Conservation (phyloP, 2,797 vertebrate species). For the Siniperca scherzeri region DNA sequence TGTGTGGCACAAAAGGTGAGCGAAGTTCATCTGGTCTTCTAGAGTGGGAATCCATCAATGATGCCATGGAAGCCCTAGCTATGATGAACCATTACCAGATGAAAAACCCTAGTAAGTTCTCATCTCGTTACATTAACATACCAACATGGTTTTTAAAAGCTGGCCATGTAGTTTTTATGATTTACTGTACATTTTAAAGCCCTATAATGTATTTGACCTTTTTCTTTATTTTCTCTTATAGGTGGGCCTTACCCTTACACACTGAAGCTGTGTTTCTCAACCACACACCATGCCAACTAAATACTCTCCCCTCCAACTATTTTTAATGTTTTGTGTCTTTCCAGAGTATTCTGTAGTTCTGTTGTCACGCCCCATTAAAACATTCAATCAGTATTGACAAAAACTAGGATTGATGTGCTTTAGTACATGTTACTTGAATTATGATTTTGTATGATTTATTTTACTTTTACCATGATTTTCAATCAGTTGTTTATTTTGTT, state of each 20-base stretch:
- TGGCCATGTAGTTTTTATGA: background rate
- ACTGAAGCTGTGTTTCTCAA: conserved; percentile 96
- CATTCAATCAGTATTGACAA: conserved; percentile 50
- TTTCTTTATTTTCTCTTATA: conserved; percentile 54
- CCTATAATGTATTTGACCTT: background rate
- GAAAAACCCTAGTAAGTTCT: conserved; percentile 93
- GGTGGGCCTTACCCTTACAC: conserved; percentile 95
- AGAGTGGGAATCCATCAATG: conserved; percentile 93
- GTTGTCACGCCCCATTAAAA: conserved; percentile 51
- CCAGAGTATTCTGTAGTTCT: conserved; percentile 50
- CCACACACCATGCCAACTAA: conserved; percentile 93
- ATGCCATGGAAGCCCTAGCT: conserved; percentile 92
- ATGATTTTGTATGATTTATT: conserved; percentile 63
- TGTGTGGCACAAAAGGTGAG: conserved; percentile 85
- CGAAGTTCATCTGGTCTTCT: conserved; percentile 93
- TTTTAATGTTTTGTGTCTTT: conserved; percentile 66
- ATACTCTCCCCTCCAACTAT: conserved; percentile 24
- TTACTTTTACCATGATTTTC: conserved; percentile 47
- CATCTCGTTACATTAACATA: background rate
- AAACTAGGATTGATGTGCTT: conserved; percentile 59
- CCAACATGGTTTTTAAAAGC: background rate
- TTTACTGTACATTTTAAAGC: background rate
- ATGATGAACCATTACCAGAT: conserved; percentile 94
- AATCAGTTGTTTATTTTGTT: conserved; percentile 53
- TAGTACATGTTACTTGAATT: conserved; percentile 62